Conservation (phyloP, 2,797 vertebrate species). For the Odontamblyopus rebecca region DNA sequence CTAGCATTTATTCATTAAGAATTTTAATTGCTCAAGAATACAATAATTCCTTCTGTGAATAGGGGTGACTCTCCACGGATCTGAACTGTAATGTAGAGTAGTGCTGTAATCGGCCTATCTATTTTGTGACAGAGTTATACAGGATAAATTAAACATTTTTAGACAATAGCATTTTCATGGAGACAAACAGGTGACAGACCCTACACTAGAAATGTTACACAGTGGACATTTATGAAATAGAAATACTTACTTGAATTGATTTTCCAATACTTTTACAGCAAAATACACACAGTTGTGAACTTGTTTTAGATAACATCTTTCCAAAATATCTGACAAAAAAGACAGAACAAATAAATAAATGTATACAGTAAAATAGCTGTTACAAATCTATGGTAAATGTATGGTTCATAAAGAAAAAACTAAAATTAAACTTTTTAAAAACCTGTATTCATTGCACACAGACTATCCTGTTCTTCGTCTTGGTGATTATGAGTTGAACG, state of each 20-base stretch:
- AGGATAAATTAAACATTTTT: no score
- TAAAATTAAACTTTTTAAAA: background rate
- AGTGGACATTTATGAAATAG: background rate
- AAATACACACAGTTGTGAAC: constrained; percentile 98
- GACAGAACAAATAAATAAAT: background rate
- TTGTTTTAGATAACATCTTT: constrained; percentile 83
- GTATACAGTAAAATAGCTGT: background rate
- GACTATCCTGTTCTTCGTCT: constrained; percentile 61
- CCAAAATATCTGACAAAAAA: constrained; percentile 78
- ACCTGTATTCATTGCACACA: constrained; percentile 63
- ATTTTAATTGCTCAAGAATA: no score
- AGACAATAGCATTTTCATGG: no score
- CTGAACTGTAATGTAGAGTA: no score
- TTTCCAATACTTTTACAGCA: constrained; percentile 91
- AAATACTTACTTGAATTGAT: constrained; percentile 87
- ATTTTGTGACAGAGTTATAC: no score
- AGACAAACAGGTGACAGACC: no score
- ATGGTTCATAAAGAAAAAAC: background rate
- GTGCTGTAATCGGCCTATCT: no score
- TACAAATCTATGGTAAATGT: background rate
- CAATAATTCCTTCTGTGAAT: no score
- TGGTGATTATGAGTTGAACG: constrained; percentile 71
- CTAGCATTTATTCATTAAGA: no score
- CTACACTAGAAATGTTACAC: no score
- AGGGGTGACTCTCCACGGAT: no score